Evolutionary conservation across 2,888 invertebrate genomes (phyloP).

Genomic region (Sycophila texana): DNA sequence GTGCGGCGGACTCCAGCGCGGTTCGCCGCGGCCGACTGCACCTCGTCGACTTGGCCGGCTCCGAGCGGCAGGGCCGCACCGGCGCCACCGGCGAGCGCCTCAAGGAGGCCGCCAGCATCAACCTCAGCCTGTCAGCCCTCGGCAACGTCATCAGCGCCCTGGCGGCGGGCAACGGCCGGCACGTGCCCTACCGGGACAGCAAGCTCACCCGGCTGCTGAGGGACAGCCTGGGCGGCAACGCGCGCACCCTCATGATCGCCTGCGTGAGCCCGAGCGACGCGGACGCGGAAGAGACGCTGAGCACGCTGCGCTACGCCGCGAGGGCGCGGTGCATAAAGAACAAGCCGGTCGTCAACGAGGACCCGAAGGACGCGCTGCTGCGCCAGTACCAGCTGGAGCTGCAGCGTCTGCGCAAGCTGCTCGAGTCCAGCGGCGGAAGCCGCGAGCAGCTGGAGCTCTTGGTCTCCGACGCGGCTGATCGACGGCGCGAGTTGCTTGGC

Average conservation of each 20-base stretch:
- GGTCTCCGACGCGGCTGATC: background rate
- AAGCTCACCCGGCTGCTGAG: conserved; percentile 88
- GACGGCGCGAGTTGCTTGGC: too few relatives aligned
- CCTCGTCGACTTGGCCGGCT: conserved; percentile 92
- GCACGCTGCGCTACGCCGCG: conserved; percentile 89
- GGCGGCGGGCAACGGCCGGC: conserved; percentile 84
- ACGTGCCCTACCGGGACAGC: conserved; percentile 88
- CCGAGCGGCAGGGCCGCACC: conserved; percentile 88
- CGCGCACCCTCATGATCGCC: conserved; percentile 92
- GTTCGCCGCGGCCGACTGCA: conserved; percentile 87
- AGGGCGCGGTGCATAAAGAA: conserved; percentile 92
- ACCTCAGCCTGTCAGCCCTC: conserved; percentile 89
- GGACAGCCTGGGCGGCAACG: conserved; percentile 91
- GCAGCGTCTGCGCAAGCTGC: conserved; percentile 80
- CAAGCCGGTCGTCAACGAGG: conserved; percentile 90
- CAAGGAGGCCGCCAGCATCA: conserved; percentile 93
- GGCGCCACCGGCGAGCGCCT: conserved; percentile 91
- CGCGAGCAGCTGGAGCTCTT: background rate
- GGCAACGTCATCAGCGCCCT: conserved; percentile 93
- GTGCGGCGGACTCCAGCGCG: conserved; percentile 68
- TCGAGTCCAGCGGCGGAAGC: conserved; percentile 71
- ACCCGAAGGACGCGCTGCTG: conserved; percentile 92
- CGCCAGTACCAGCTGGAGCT: conserved; percentile 92
- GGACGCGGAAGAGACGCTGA: conserved; percentile 90
- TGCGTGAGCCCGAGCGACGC: conserved; percentile 89